A percentile compares a stretch with the other conserved stretches of the same genome.
These are phyloP conservation scores for Callocephalon fimbriatum DNA, from an alignment of 2,113 vertebrate species.

Conservation along the genomic window DNA sequence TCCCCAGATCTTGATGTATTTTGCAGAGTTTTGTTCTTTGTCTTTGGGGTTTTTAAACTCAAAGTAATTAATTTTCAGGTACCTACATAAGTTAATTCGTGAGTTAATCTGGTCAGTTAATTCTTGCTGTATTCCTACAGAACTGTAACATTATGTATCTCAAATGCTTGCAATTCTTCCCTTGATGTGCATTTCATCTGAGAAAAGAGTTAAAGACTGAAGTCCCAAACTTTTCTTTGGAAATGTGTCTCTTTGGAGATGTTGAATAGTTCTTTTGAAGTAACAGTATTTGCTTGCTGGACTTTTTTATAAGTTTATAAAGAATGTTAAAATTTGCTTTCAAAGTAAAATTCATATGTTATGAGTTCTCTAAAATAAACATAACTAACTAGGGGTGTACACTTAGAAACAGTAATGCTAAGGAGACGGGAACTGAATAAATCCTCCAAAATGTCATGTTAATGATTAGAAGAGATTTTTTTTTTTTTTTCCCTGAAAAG, in stretches of 20 bases:
- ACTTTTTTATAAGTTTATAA: background rate
- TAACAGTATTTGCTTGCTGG: background rate
- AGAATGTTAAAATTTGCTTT: background rate
- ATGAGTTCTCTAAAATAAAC: background rate
- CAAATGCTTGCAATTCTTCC: background rate
- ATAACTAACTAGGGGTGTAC: background rate
- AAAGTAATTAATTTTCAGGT: background rate
- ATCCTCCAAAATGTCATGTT: background rate
- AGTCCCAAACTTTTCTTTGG: background rate
- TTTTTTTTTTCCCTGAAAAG: background rate
- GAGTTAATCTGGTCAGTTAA: background rate
- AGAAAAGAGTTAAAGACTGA: background rate
- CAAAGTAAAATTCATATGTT: background rate
- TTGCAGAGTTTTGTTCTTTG: background rate
- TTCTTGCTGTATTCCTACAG: background rate
- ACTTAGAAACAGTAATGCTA: background rate
- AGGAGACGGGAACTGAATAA: background rate
- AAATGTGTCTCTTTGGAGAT: background rate
- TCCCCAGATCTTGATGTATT: background rate
- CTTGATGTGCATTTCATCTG: background rate
- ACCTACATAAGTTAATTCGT: background rate
- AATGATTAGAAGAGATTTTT: background rate
- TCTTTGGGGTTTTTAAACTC: background rate
- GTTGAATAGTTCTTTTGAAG: background rate
- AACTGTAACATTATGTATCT: background rate